Evolutionary conservation across 2,888 invertebrate species (phyloP).

Genomic region (Pinctada fucata): DNA sequence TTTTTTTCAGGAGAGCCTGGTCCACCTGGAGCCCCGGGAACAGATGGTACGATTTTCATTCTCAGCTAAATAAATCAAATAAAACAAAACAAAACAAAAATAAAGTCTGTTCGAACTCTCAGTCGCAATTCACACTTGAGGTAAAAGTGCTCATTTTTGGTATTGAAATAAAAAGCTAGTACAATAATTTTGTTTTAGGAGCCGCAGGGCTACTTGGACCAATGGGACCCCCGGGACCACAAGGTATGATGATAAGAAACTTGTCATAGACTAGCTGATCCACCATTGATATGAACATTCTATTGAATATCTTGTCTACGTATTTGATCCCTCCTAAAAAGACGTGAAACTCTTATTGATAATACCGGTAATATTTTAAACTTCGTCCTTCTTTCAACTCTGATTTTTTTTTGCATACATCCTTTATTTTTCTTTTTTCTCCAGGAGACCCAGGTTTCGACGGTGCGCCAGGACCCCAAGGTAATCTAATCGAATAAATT

Average conservation of each 20-base stretch:
- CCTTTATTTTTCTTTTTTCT: background rate
- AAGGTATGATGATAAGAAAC: background rate
- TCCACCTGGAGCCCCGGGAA: background rate
- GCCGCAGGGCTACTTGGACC: background rate
- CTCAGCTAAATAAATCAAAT: background rate
- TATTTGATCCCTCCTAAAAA: too few relatives aligned
- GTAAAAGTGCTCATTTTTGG: background rate
- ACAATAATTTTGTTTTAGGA: too few relatives aligned
- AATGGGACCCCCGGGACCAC: conserved; percentile 3
- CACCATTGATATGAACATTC: too few relatives aligned
- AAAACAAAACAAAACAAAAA: too few relatives aligned
- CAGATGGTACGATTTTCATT: background rate
- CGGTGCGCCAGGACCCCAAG: conserved; percentile 5
- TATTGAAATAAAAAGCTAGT: too few relatives aligned
- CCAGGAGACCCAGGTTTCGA: conserved; percentile 8
- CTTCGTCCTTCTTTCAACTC: too few relatives aligned
- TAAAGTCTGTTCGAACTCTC: background rate
- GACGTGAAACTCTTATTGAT: too few relatives aligned
- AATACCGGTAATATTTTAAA: too few relatives aligned
- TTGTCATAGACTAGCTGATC: background rate
- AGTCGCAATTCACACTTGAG: background rate
- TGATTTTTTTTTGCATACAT: too few relatives aligned
- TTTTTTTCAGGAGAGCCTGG: background rate
- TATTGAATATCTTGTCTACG: too few relatives aligned
- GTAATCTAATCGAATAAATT: background rate